A percentile compares a stretch with the other conserved stretches of the same genome.
phyloP scores from a whole-genome alignment of 2,113 vertebrate species.

The Nycticorax nycticorax region DNA sequence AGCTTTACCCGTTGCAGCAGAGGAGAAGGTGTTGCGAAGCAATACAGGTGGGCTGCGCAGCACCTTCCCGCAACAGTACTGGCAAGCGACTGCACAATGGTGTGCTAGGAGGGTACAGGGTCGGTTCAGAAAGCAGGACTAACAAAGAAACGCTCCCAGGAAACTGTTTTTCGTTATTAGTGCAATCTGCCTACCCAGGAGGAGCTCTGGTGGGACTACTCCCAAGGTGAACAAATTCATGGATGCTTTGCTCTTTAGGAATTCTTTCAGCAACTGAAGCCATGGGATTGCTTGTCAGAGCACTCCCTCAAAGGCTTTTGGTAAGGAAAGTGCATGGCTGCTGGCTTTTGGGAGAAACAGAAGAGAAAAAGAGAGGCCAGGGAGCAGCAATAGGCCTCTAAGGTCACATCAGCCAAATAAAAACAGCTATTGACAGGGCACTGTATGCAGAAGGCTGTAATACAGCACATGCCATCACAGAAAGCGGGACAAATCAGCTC shows the following conservation, averaged over 20 bases:
- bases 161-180: neutral
- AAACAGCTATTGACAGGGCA: neutral
- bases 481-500: neutral
- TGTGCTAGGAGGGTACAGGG: neutral
- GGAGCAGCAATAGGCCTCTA: neutral
- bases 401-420: slow-evolving; percentile 45
- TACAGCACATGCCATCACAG: neutral
- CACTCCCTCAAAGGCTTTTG: neutral
- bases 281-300: neutral
- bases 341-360: neutral
- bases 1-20: neutral
- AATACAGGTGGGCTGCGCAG: neutral
- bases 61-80: neutral
- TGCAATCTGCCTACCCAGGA: neutral
- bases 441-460: neutral
- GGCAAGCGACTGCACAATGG: neutral
- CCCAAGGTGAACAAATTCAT: neutral
- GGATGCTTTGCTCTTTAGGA: neutral
- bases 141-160: neutral
- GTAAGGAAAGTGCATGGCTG: neutral
- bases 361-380: neutral
- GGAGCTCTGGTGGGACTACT: neutral
- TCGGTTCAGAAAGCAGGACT: neutral
- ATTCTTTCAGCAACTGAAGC: neutral
- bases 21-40: neutral